Evolutionary conservation across 2,888 invertebrate species (phyloP).

Genomic region (Andrena chrysosceles): DNA sequence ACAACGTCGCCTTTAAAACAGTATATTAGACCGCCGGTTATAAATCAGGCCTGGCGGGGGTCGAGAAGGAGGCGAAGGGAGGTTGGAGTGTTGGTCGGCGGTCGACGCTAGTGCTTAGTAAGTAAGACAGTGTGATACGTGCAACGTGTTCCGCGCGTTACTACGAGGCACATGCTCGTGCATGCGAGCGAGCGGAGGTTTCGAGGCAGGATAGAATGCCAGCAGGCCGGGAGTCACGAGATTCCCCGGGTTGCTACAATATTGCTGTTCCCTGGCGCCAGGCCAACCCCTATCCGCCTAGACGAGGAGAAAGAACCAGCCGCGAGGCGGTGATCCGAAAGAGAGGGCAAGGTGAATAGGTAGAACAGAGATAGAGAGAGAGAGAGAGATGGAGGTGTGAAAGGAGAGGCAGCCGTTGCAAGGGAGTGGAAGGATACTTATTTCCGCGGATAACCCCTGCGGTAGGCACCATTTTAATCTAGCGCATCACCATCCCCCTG

Average conservation of each 20-base stretch:
- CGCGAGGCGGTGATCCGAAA: slow-evolving; percentile 4
- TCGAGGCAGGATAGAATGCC: slow-evolving; percentile 62
- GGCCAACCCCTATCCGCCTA: slow-evolving; percentile 69
- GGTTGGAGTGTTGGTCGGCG: slow-evolving; percentile 54
- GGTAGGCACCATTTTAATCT: slow-evolving; percentile 65
- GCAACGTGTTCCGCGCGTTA: slow-evolving; percentile 54
- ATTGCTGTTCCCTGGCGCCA: slow-evolving; percentile 76
- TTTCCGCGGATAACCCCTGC: slow-evolving; percentile 46
- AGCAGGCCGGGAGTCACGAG: slow-evolving; percentile 70
- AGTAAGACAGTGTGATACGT: slow-evolving; percentile 72
- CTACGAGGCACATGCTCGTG: slow-evolving; percentile 27
- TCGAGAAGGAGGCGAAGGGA: no score
- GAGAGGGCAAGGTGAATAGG: background rate
- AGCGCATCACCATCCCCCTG: slow-evolving; percentile 21
- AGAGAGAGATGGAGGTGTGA: background rate
- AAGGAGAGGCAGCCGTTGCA: background rate
- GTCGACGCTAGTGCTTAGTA: slow-evolving; percentile 67
- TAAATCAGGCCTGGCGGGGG: slow-evolving; percentile 67
- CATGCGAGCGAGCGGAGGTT: slow-evolving; percentile 47
- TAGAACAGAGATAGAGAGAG: background rate
- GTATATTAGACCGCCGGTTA: slow-evolving; percentile 68
- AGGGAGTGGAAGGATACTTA: slow-evolving; percentile 35
- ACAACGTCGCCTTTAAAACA: slow-evolving; percentile 71
- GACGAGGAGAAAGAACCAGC: slow-evolving; percentile 42
- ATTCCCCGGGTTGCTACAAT: slow-evolving; percentile 75